Percentiles rank a stretch among this genome's conserved stretches.
These are phyloP conservation scores for Drosophila mimetica DNA, from an alignment of 2,888 invertebrate genomes.

Conservation along the genomic window DNA sequence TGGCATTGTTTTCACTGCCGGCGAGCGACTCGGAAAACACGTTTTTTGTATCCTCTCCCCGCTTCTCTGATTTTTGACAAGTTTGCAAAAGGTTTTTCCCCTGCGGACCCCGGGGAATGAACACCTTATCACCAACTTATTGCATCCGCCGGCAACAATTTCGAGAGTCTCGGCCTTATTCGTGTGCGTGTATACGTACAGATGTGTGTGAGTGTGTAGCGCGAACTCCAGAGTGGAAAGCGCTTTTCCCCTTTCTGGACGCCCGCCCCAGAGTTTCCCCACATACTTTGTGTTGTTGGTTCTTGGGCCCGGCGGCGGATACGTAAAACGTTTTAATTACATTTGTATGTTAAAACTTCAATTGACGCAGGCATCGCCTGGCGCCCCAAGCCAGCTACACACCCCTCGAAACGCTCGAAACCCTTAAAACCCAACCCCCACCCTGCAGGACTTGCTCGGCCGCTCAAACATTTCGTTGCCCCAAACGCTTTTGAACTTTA, in stretches of 20 bases:
- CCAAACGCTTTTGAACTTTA: conserved; percentile 77
- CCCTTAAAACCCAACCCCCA: conserved; percentile 12
- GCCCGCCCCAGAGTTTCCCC: conserved; percentile 56
- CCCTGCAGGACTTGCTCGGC: background rate
- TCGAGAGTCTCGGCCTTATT: conserved; percentile 66
- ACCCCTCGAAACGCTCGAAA: background rate
- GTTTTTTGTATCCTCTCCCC: conserved; percentile 18
- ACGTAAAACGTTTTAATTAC: conserved; percentile 80
- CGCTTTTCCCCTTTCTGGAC: conserved; percentile 68
- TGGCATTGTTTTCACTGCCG: conserved; percentile 69
- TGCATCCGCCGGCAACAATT: conserved; percentile 80
- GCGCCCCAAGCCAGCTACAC: conserved; percentile 23
- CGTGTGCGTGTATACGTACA: conserved; percentile 31
- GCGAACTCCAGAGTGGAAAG: conserved; percentile 21
- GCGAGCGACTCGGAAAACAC: conserved; percentile 37
- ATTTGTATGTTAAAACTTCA: conserved; percentile 80
- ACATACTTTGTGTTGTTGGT: conserved; percentile 56
- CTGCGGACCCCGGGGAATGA: conserved; percentile 68
- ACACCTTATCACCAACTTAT: conserved; percentile 80
- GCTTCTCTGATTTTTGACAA: conserved; percentile 75
- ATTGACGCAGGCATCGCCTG: conserved; percentile 59
- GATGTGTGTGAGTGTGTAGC: too few species aligned
- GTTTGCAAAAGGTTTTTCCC: conserved; percentile 58
- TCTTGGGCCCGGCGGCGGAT: conserved; percentile 69
- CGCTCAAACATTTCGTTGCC: conserved; percentile 31